Evolutionary conservation across 23 tunicate species (phyloP).

Genomic region (Halocynthia roretzi): DNA sequence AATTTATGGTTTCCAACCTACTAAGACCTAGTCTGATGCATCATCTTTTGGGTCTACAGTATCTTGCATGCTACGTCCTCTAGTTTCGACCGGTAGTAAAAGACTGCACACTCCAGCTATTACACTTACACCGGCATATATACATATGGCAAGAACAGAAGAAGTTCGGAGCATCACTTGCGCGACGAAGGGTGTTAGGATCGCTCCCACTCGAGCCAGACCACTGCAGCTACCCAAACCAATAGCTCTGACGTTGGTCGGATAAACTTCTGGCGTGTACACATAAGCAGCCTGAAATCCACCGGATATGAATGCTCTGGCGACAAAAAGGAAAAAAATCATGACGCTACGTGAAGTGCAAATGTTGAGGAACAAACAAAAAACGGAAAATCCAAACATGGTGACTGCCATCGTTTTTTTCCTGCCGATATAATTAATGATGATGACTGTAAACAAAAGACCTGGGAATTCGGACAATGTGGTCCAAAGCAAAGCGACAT

Average conservation of each 20-base stretch:
- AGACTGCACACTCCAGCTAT: conserved; percentile 69
- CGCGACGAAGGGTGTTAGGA: conserved; percentile 92
- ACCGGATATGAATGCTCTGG: conserved; percentile 96
- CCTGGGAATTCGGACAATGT: conserved; percentile 98
- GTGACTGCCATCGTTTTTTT: conserved; percentile 83
- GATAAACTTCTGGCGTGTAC: conserved; percentile 98
- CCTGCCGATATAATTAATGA: conserved; percentile 82
- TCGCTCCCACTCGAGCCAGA: conserved; percentile 87
- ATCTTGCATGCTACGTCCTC: conserved; percentile 91
- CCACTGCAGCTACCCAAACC: conserved; percentile 99
- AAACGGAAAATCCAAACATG: conserved; percentile 71
- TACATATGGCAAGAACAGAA: conserved; percentile 54
- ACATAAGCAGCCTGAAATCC: conserved; percentile 99
- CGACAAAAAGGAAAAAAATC: conserved; percentile 89
- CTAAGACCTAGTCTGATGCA: too few species aligned
- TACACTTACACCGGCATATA: conserved; percentile 75
- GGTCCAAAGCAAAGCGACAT: conserved; percentile 89
- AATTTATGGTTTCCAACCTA: too few species aligned
- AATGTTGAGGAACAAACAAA: conserved; percentile 50
- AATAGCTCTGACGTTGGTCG: conserved; percentile 86
- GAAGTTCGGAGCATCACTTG: conserved; percentile 78
- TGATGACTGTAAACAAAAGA: conserved; percentile 51
- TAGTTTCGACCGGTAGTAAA: conserved; percentile 90
- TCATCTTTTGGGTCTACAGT: background rate
- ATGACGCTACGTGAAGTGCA: conserved; percentile 64